phyloP scores from a whole-genome alignment of 1,140 invertebrate genomes.

The Drosophila setifemur region DNA sequence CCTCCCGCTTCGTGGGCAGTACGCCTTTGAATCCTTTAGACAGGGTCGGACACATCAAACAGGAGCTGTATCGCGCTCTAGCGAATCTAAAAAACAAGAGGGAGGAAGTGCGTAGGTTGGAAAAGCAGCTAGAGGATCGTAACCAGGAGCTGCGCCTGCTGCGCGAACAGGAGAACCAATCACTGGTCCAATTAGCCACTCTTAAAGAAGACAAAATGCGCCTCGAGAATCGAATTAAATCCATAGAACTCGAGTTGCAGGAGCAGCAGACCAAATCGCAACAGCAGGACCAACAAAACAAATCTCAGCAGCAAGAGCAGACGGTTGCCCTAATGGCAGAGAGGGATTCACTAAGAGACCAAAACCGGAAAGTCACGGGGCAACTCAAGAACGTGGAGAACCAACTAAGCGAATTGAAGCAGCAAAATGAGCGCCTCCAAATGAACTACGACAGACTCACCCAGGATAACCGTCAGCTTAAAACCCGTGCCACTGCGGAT shows the following conservation, averaged over 20 bases:
- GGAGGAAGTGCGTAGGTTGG: conserved; percentile 69
- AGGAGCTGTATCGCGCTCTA: conserved; percentile 67
- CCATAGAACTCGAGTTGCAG: conserved; percentile 59
- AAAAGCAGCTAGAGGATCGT: conserved; percentile 65
- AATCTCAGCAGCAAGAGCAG: conserved; percentile 28
- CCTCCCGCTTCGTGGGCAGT: conserved; percentile 53
- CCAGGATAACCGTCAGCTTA: conserved; percentile 58
- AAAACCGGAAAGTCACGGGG: conserved; percentile 31
- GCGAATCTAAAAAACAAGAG: conserved; percentile 68
- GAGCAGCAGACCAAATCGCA: conserved; percentile 30
- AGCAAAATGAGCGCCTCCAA: conserved; percentile 54
- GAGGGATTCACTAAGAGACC: conserved; percentile 33
- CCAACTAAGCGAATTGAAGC: conserved; percentile 51
- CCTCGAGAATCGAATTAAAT: conserved; percentile 54
- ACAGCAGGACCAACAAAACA: conserved; percentile 29
- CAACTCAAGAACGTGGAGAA: conserved; percentile 44
- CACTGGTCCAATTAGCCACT: conserved; percentile 63
- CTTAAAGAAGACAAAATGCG: conserved; percentile 64
- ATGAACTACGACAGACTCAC: conserved; percentile 45
- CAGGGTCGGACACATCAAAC: conserved; percentile 66
- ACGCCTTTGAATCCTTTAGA: conserved; percentile 66
- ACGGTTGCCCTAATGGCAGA: conserved; percentile 21
- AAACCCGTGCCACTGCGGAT: conserved; percentile 35
- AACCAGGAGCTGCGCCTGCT: conserved; percentile 48
- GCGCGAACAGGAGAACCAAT: conserved; percentile 68